phyloP scores from a whole-genome alignment of 2,888 invertebrate species.

The Andrena marginata region DNA sequence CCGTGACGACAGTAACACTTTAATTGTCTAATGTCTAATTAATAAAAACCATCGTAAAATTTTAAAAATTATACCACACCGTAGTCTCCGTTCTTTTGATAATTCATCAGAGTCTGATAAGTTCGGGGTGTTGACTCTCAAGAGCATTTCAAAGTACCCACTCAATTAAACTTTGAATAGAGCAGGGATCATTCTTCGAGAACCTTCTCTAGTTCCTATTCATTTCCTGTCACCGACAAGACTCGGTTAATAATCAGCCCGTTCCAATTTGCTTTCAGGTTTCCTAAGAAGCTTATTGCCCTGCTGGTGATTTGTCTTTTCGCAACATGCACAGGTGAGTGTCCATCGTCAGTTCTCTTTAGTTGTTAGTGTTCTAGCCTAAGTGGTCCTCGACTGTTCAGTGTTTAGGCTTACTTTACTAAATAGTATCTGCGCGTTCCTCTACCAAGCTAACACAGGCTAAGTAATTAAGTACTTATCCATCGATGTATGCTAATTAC shows the following conservation, averaged over 20 bases:
- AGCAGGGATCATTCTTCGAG: background rate
- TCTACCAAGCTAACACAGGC: background rate
- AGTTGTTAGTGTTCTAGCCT: too few relatives aligned
- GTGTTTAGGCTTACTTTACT: background rate
- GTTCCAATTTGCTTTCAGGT: conserved; percentile 73
- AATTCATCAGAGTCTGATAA: background rate
- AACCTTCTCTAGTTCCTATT: background rate
- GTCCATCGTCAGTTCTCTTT: conserved; percentile 7
- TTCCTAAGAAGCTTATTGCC: conserved; percentile 65
- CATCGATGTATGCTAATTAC: background rate
- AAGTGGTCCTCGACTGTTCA: background rate
- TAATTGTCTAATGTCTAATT: too few relatives aligned
- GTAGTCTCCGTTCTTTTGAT: too few relatives aligned
- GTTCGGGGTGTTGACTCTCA: background rate
- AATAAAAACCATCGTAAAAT: too few relatives aligned
- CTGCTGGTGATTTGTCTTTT: conserved; percentile 76
- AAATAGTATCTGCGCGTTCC: background rate
- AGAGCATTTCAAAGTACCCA: conserved; percentile 5
- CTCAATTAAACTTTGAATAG: conserved; percentile 7
- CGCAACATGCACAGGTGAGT: conserved; percentile 78
- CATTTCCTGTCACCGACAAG: background rate
- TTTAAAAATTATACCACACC: too few relatives aligned
- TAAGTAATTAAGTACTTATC: background rate
- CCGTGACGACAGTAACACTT: too few relatives aligned
- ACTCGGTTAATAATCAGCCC: conserved; percentile 50